Evolutionary conservation across 1,140 invertebrate species (phyloP).

Genomic region (Leguminivora glycinivorella): DNA sequence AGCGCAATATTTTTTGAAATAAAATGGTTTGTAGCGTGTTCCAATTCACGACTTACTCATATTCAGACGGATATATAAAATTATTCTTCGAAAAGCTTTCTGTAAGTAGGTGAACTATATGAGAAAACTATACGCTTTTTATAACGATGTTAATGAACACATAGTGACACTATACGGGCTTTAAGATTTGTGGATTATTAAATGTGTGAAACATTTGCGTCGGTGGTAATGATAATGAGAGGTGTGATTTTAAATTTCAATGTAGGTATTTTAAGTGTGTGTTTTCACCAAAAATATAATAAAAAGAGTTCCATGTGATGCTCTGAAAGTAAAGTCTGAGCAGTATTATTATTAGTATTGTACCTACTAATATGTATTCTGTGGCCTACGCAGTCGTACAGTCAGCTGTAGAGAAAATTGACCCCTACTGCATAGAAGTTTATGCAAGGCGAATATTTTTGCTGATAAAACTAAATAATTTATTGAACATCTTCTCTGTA

Average conservation of each 20-base stretch:
- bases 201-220: neutral
- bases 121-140: neutral
- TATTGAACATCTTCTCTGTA: too few relatives aligned
- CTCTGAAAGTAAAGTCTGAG: too few relatives aligned
- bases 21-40: conserved; percentile 30
- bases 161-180: neutral
- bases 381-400: too few relatives aligned
- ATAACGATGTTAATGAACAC: conserved; percentile 14
- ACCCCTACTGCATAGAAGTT: too few relatives aligned
- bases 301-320: too few relatives aligned
- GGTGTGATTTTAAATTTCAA: neutral
- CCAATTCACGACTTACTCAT: conserved; percentile 31
- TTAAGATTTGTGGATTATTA: conserved; percentile 14
- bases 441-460: too few relatives aligned
- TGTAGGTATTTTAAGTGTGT: neutral
- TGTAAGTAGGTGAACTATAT: conserved; percentile 18
- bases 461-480: too few relatives aligned
- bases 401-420: too few relatives aligned
- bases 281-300: neutral
- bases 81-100: conserved; percentile 22
- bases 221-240: neutral
- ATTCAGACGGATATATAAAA: conserved; percentile 29
- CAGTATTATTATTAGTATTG: too few relatives aligned
- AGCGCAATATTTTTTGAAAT: conserved; percentile 31
- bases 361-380: too few relatives aligned